Conservation (phyloP, 2,888 invertebrate genomes). For the Sarcophaga carnaria region DNA sequence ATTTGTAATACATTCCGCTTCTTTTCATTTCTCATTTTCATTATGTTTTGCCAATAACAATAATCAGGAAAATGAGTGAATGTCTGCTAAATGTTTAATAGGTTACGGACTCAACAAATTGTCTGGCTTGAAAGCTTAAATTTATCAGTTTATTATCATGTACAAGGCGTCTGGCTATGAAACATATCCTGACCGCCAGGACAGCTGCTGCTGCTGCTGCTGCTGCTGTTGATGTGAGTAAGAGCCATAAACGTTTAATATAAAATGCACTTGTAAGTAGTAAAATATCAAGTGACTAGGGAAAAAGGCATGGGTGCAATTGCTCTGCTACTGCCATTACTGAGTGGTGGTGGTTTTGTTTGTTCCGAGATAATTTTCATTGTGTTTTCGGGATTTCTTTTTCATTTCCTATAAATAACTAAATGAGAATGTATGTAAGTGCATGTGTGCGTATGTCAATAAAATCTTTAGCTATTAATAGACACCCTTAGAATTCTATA, state of each 20-base stretch:
- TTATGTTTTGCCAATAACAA: conserved; percentile 53
- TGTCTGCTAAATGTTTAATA: conserved; percentile 60
- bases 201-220: background rate
- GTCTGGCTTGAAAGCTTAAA: conserved; percentile 65
- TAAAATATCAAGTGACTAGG: background rate
- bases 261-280: conserved; percentile 62
- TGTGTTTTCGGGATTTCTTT: conserved; percentile 22
- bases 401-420: conserved; percentile 45
- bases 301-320: background rate
- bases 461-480: conserved; percentile 52
- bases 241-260: conserved; percentile 51
- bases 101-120: conserved; percentile 51
- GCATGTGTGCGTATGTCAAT: conserved; percentile 21
- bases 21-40: conserved; percentile 3
- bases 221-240: conserved; percentile 19
- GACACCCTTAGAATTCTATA: conserved; percentile 56
- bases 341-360: conserved; percentile 9
- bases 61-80: conserved; percentile 56
- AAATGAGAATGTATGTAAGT: conserved; percentile 7
- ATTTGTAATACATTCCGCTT: conserved; percentile 60
- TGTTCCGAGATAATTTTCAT: conserved; percentile 49
- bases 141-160: conserved; percentile 65
- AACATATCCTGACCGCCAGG: conserved; percentile 44
- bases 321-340: background rate
- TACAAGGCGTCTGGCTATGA: conserved; percentile 60